These are phyloP conservation scores for Colletes collaris DNA, from an alignment of 2,888 invertebrate genomes.

Conservation along the genomic window DNA sequence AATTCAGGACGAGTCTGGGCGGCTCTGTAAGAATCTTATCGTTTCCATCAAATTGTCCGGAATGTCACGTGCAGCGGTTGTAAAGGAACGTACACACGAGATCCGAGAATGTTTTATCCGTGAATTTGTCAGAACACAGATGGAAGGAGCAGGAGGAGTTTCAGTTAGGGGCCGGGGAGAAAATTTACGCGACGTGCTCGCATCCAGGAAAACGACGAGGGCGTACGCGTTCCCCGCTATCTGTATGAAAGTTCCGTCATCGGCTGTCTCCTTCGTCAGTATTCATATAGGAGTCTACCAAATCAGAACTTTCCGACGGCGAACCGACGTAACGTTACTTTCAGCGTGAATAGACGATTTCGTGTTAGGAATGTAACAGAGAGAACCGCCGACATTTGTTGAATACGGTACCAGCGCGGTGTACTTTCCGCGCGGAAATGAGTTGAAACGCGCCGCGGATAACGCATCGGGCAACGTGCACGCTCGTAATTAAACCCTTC, in stretches of 20 bases:
- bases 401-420: constrained; percentile 4
- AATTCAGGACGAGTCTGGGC: too few species aligned
- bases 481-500: constrained; percentile 9
- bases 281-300: constrained; percentile 47
- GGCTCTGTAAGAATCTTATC: background rate
- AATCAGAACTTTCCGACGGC: constrained; percentile 52
- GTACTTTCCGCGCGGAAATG: constrained; percentile 7
- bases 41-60: constrained; percentile 10
- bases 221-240: constrained; percentile 28
- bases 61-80: constrained; percentile 44
- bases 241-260: constrained; percentile 55
- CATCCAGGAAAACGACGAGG: constrained; percentile 49
- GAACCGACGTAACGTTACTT: constrained; percentile 48
- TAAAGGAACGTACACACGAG: constrained; percentile 32
- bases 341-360: constrained; percentile 38
- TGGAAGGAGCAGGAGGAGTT: constrained; percentile 20
- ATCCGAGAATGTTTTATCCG: constrained; percentile 54
- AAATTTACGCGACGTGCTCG: constrained; percentile 68
- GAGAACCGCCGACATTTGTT: constrained; percentile 4
- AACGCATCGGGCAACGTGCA: constrained; percentile 4
- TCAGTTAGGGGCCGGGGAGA: constrained; percentile 32
- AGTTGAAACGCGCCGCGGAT: background rate
- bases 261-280: constrained; percentile 50
- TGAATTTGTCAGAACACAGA: constrained; percentile 55
- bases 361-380: constrained; percentile 36